Percentiles rank a stretch among this genome's conserved stretches.
These are phyloP conservation scores for Todiramphus saurophagus DNA, from an alignment of 2,113 vertebrate genomes.

Conservation along the genomic window DNA sequence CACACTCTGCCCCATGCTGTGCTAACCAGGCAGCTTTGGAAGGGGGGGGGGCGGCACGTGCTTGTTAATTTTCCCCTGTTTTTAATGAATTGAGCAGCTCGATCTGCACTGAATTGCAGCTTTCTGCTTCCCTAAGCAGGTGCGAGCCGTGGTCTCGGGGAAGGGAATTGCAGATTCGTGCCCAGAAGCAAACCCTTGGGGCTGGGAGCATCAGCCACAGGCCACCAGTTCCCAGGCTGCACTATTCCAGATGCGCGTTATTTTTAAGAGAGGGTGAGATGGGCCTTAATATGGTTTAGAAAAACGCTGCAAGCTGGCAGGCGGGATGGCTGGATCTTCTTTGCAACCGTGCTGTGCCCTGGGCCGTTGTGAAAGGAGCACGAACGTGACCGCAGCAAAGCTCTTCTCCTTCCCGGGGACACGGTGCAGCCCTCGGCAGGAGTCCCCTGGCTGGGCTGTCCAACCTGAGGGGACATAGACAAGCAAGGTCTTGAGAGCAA, in stretches of 20 bases:
- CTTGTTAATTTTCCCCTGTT: not conserved
- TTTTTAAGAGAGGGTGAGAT: not conserved
- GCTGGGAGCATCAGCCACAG: not conserved
- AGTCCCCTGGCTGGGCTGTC: not conserved
- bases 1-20: fast-evolving
- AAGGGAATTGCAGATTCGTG: not conserved
- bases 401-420: not conserved
- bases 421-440: not conserved
- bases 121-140: not conserved
- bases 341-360: not conserved
- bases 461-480: not conserved
- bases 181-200: not conserved
- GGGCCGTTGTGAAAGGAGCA: not conserved
- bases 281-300: not conserved
- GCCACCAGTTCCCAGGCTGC: not conserved
- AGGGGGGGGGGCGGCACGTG: not conserved
- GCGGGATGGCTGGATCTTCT: not conserved
- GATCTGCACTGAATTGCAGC: not conserved
- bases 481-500: not conserved
- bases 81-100: not conserved
- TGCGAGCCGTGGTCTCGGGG: not conserved
- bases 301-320: not conserved
- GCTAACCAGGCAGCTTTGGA: not conserved
- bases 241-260: fast-evolving
- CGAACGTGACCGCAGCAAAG: not conserved